Conservation (phyloP, 2,113 vertebrate genomes). For the Electrona antarctica region DNA sequence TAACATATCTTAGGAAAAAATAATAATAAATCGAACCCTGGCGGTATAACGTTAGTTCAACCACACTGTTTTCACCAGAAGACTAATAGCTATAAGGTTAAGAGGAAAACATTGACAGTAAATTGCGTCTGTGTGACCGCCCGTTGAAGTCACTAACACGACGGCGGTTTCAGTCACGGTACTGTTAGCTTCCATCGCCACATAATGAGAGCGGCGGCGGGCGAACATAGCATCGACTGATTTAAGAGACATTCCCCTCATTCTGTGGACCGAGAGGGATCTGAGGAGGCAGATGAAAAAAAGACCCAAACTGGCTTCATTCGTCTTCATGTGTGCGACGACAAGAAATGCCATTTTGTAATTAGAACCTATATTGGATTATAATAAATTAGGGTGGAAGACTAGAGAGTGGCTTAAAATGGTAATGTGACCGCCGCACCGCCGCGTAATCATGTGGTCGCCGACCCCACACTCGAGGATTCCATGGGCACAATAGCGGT, state of each 20-base stretch:
- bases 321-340: neutral
- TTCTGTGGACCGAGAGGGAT: neutral
- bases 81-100: conserved; percentile 29
- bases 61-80: conserved; percentile 37
- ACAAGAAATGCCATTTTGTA: conserved; percentile 8
- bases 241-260: neutral
- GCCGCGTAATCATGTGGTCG: conserved; percentile 9
- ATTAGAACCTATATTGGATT: neutral
- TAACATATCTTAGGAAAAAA: no score
- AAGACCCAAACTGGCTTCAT: neutral
- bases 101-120: conserved; percentile 18
- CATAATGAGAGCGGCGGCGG: neutral
- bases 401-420: conserved; percentile 6
- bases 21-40: no score
- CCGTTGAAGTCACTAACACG: conserved; percentile 15
- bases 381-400: neutral
- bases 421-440: conserved; percentile 9
- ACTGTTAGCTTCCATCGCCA: neutral
- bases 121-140: conserved; percentile 33
- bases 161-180: neutral
- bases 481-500: neutral
- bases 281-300: neutral
- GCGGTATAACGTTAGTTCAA: conserved; percentile 47
- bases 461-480: neutral
- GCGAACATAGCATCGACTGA: neutral